Percentiles rank a stretch among this genome's conserved stretches.
These are phyloP conservation scores for Microctonus aethiopoides DNA, from an alignment of 2,888 invertebrate genomes.

Conservation along the genomic window DNA sequence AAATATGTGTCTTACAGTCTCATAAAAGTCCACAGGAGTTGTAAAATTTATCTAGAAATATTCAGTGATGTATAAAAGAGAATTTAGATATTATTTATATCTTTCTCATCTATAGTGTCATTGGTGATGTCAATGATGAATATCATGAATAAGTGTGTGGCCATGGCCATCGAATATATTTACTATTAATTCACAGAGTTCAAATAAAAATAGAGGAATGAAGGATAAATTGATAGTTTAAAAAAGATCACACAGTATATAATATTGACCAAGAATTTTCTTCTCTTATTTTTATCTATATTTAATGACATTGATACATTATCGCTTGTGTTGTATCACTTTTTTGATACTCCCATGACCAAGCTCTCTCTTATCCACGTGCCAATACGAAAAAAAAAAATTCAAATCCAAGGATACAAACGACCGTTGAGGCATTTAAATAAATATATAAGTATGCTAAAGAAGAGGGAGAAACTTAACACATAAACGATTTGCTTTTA, in stretches of 20 bases:
- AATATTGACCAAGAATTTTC: too few relatives aligned
- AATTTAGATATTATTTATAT: slow-evolving; percentile 25
- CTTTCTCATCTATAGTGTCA: slow-evolving; percentile 9
- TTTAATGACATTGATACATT: neutral
- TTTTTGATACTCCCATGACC: neutral
- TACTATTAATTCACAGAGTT: too few relatives aligned
- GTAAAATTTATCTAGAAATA: too few relatives aligned
- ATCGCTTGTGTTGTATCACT: neutral
- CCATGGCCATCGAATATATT: neutral
- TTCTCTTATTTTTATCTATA: neutral
- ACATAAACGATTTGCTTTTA: neutral
- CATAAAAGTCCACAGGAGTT: neutral
- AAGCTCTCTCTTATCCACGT: slow-evolving; percentile 44
- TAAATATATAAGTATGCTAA: neutral
- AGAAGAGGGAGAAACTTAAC: neutral
- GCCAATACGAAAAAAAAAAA: slow-evolving; percentile 44
- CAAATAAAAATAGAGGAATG: neutral
- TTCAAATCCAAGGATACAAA: slow-evolving; percentile 56
- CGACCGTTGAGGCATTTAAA: slow-evolving; percentile 48
- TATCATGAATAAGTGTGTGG: neutral
- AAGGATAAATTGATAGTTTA: neutral
- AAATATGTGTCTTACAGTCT: neutral
- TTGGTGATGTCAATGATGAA: neutral
- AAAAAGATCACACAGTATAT: too few relatives aligned
- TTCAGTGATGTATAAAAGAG: too few relatives aligned